Base-by-base conservation (phyloP, 2,888 invertebrate species). In the Noctua janthe region DNA sequence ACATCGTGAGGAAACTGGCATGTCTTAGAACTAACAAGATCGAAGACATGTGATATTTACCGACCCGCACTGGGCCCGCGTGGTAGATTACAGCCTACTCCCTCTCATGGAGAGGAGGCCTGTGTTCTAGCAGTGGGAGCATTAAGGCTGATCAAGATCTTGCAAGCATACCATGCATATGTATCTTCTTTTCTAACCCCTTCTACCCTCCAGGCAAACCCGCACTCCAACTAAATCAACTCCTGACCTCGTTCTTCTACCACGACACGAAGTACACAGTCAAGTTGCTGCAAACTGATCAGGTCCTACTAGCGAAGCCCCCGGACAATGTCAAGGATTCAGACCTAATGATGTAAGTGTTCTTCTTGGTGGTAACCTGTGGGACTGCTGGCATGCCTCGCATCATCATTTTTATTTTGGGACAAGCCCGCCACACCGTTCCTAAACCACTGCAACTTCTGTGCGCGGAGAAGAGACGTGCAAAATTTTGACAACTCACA, bases 191-290 rank as follows among this genome's bases (percentile, higher is more conserved):
- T 29, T 29, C 29, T 29, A 62, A 64, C 64, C 35, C 10, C 7
- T 39, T 20, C 1, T 51, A 23, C 7, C 0, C 10, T 67, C 0
- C 88, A 96, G 96, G 97, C 0, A 96, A 96, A 73, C 96, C 96
- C 0, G 90, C 93, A 11, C 88, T 97, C 0, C 93, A 95, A 29
- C 83, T 96, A 20, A 93, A 95, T 71, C 96, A 96, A 78, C 91
- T 97, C 0, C 87, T 95, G 0, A 91, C 94, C 0, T 94, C 94
- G 0, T 95, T 97, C 88, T 97, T 91, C 91, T 91, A 94, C 35
- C 93, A 94, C 83, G 97, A 97, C 89, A 95, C 91, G 1, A 96
- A 95, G 84, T 97, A 97, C 76, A 96, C 96, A 0, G 91, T 97
- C 13, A 95, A 95, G 84, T 87, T 96, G 92, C 59, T 86, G 6